A percentile compares a stretch with the other conserved stretches of the same genome.
These are phyloP conservation scores for Psammodynastes pulverulentus DNA, from an alignment of 2,113 vertebrate species.

Conservation along the genomic window DNA sequence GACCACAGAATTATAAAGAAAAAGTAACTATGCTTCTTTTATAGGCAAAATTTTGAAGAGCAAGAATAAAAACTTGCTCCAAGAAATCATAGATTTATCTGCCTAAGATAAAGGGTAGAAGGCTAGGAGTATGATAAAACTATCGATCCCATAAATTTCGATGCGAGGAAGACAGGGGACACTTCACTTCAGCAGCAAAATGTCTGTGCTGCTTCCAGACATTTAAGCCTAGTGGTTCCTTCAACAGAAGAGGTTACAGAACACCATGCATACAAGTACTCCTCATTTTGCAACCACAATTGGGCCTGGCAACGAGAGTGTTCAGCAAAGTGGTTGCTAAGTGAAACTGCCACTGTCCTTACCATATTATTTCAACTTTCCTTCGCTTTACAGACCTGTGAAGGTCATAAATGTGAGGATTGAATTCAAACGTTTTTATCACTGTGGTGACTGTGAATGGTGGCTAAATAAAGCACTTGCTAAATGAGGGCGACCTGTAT, in stretches of 20 bases:
- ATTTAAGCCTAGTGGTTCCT: not conserved
- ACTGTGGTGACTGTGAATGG: not conserved
- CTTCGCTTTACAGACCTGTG: not conserved
- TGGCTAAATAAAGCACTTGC: not conserved
- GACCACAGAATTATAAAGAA: not conserved
- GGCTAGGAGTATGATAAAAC: not conserved
- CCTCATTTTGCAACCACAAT: not conserved
- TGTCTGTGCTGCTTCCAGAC: not conserved
- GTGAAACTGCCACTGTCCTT: not conserved
- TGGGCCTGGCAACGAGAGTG: not conserved
- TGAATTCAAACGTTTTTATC: not conserved
- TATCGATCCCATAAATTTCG: not conserved
- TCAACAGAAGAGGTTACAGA: not conserved
- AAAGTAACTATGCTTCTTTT: not conserved
- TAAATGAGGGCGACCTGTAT: not conserved
- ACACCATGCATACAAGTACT: not conserved
- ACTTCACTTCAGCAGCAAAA: not conserved
- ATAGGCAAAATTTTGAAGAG: not conserved
- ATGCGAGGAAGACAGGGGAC: not conserved
- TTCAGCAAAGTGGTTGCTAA: not conserved
- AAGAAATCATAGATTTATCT: not conserved
- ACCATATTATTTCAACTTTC: not conserved
- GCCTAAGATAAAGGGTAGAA: not conserved
- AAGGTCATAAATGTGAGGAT: not conserved
- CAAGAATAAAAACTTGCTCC: not conserved